A percentile compares a stretch with the other conserved stretches of the same genome.
These are phyloP conservation scores for Notarius lentiginosus DNA, from an alignment of 2,113 vertebrate species.

Conservation along the genomic window DNA sequence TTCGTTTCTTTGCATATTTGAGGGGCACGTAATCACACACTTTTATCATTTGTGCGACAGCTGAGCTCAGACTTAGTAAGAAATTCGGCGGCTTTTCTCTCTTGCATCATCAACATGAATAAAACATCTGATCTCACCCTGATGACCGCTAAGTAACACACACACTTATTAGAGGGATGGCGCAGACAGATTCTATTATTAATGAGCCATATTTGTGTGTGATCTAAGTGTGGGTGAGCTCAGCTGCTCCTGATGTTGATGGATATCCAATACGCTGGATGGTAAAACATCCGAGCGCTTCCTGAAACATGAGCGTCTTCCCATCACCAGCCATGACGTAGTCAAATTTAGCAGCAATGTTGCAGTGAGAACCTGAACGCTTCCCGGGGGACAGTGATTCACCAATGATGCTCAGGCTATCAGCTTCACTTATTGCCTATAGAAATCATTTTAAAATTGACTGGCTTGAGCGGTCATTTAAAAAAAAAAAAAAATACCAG, in stretches of 20 bases:
- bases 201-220: conserved; percentile 53
- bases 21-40: background rate
- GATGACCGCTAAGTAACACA: conserved; percentile 1
- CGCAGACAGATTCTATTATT: conserved; percentile 39
- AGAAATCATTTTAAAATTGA: background rate
- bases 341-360: conserved; percentile 10
- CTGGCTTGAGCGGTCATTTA: background rate
- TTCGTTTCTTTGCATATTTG: background rate
- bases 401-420: background rate
- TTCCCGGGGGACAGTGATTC: background rate
- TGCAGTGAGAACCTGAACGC: background rate
- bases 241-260: conserved; percentile 20
- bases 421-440: conserved; percentile 8
- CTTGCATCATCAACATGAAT: conserved; percentile 68
- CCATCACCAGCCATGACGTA: conserved; percentile 43
- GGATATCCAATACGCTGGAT: conserved; percentile 26
- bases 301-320: conserved; percentile 43
- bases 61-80: conserved; percentile 59
- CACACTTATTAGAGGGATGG: conserved; percentile 2
- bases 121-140: conserved; percentile 57
- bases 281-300: conserved; percentile 43
- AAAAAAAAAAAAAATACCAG: background rate
- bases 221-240: conserved; percentile 9
- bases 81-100: conserved; percentile 57
- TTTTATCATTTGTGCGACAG: conserved; percentile 30